A percentile compares a stretch with the other conserved stretches of the same genome.
These are phyloP conservation scores for Metopia argyrocephala DNA, from an alignment of 2,888 invertebrate genomes.

Conservation along the genomic window DNA sequence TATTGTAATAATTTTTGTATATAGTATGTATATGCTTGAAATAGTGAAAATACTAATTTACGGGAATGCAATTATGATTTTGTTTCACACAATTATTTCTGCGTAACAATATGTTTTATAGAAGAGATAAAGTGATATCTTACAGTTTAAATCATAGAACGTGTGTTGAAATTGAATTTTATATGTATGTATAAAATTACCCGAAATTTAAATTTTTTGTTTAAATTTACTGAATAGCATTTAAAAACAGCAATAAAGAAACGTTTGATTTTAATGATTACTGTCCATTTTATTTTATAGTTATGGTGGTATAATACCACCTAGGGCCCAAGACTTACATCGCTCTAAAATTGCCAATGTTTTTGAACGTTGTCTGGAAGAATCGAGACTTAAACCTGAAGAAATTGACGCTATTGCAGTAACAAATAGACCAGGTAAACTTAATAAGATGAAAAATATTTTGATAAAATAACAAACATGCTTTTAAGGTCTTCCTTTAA, in stretches of 20 bases:
- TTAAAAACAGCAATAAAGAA: too few relatives aligned
- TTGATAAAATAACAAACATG: not conserved
- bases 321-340: conserved; percentile 90
- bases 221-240: not conserved
- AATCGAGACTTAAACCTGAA: conserved; percentile 81
- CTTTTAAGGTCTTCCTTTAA: conserved; percentile 78
- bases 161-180: too few relatives aligned
- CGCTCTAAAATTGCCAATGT: conserved; percentile 86
- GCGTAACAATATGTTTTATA: too few relatives aligned
- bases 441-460: not conserved
- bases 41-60: too few relatives aligned
- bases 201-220: not conserved
- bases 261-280: not conserved
- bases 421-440: conserved; percentile 89
- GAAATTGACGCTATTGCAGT: conserved; percentile 93
- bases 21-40: too few relatives aligned
- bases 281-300: conserved; percentile 64
- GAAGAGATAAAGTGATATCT: not conserved
- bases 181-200: too few relatives aligned
- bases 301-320: conserved; percentile 90
- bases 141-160: too few relatives aligned
- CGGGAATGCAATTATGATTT: too few relatives aligned
- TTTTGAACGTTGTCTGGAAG: conserved; percentile 83
- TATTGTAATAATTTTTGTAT: too few relatives aligned
- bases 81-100: too few relatives aligned